Base-by-base conservation (phyloP, 2,797 vertebrate species). In the Gymnocypris eckloni region DNA sequence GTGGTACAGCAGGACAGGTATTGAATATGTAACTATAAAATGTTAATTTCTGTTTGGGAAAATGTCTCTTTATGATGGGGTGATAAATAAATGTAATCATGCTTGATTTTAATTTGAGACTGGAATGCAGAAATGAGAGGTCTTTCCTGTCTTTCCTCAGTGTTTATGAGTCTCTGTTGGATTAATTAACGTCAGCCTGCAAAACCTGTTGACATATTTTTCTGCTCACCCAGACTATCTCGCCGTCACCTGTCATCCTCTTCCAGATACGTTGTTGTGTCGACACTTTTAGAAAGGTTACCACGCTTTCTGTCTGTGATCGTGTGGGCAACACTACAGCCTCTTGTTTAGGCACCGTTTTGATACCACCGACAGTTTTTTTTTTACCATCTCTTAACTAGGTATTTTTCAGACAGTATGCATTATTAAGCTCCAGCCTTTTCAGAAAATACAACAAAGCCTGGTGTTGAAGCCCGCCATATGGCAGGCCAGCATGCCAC, bases 401-500 rank as follows among this genome's bases (percentile, higher is more conserved):
- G 71, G 69, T 72, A 39, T 72, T 80, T 69, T 86, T 66, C 25
- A 81, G 86, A 73, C 84, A 73, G 22, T 75, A 48, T 86, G 56
- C 81, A 82, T 82, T 85, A 76, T 87, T 79, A 70, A 78, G 61
- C 75, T 67, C 56, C 77, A n/a, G 72, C 37, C 80, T 84, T 86
- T 82, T 61, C 77, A 64, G 83, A 82, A 71, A 28, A 56, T 75
- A 75, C 20, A 77, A 84, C 54, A 71, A 61, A 81, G 67, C 41
- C 73, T 87, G 33, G 67, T 59, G 79, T 72, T 86, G 84, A 88
- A 89, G 67, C 71, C 72, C 72, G 56, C 89, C 92, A 92, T 90
- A 92, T 92, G 91, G 90, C 80, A 13, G 33, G 22, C 48, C 89
- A 86, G 86, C 84, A 39, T 84, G 86, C 75, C 81, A 85, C 86